Conservation (phyloP, 2,797 vertebrate species). For the Otolemur crassicaudatus region DNA sequence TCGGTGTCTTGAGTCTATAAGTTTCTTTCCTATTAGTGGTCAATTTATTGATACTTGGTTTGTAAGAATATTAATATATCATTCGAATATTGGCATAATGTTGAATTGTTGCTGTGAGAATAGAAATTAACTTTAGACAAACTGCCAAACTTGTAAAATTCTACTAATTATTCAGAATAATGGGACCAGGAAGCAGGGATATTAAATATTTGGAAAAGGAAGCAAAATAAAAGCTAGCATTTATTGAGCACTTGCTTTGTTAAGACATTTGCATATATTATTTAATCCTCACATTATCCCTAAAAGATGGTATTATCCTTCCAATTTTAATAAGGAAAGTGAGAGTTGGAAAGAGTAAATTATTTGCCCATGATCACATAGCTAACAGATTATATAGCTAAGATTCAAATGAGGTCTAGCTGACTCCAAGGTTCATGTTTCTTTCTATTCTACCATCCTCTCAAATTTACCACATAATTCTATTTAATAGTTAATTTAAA, state of each 20-base stretch:
- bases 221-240: conserved; percentile 35
- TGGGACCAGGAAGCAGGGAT: background rate
- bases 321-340: conserved; percentile 45
- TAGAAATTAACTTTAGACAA: conserved; percentile 56
- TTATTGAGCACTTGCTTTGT: conserved; percentile 43
- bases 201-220: conserved; percentile 56
- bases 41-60: conserved; percentile 23
- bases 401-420: background rate
- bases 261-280: background rate
- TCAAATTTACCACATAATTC: conserved; percentile 1
- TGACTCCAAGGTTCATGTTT: conserved; percentile 5
- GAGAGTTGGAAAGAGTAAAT: conserved; percentile 1
- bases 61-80: background rate
- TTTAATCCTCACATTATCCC: conserved; percentile 10
- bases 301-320: conserved; percentile 39
- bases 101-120: conserved; percentile 29
- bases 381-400: background rate
- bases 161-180: conserved; percentile 33
- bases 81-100: conserved; percentile 56
- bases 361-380: background rate
- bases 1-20: background rate
- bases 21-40: conserved; percentile 48
- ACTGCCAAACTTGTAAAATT: background rate
- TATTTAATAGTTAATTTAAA: background rate
- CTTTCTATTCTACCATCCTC: conserved; percentile 2